Base-by-base conservation (phyloP, 2,888 invertebrate species). In the Scotopteryx bipunctaria region DNA sequence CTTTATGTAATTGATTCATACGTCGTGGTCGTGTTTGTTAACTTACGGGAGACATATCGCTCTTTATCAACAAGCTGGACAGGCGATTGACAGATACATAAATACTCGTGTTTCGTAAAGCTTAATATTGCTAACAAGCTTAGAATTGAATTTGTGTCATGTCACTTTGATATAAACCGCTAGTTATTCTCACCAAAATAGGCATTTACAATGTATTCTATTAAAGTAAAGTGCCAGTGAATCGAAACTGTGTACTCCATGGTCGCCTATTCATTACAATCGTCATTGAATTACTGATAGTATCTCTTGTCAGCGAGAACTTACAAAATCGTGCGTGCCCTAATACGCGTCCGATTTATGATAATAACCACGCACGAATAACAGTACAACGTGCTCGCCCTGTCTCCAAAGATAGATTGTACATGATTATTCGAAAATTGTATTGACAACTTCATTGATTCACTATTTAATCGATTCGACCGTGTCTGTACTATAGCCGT, bases 221-320 rank as follows among this genome's bases (percentile, higher is more conserved):
- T 14, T 46, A 43, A 31, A 45, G 41, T 38, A 55, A 54, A 57
- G 42, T 55, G 27, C 43, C 36, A 55, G 63, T 56, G 67, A 68
- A 72, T 71, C 69, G 57, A 67, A 69, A 40, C 67, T 59, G 49
- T 66, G 66, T 59, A 66, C 60, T 75, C 69, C 68, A 71, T 68
- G 70, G 68, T 59, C 58, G 49, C 63, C 70, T 65, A 71, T 79
- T 76, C 71, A 73, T 81, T 76, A 31, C 44, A 75, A 76, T 80
- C 67, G 65, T 59, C 55, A 63, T 58, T 68, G 71, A 74, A 67
- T 70, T 71, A 76, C 71, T 61, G 69, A 67, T 71, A 59, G 57
- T 69, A 66, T 67, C 65, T 57, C 57, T 58, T 59, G 64, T 65
- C 54, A 63, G 61, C 67, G 62, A 67, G 69, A 72, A 71, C 72